Percentiles rank a stretch among this genome's conserved stretches.
phyloP scores from a whole-genome alignment of 1,140 invertebrate genomes.

The Neodiprion lecontei region DNA sequence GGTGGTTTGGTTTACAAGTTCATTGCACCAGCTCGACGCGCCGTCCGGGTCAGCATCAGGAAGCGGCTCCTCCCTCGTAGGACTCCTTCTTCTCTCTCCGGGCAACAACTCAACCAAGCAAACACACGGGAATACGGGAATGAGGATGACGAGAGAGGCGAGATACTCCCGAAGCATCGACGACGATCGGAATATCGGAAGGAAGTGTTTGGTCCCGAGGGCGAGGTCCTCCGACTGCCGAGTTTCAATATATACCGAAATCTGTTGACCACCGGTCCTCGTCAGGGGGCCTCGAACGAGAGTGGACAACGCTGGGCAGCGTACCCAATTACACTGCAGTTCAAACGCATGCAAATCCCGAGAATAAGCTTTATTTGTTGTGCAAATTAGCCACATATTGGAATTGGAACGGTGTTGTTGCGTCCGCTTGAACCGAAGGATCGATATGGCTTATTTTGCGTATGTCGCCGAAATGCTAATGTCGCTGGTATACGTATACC shows the following conservation, averaged over 20 bases:
- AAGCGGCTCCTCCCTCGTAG: background rate
- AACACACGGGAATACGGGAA: too few species aligned
- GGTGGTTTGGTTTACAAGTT: slow-evolving; percentile 51
- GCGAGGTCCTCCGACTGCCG: background rate
- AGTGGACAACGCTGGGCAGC: slow-evolving; percentile 39
- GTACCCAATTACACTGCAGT: slow-evolving; percentile 62
- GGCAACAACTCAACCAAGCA: background rate
- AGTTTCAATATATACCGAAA: background rate
- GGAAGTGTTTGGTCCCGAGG: slow-evolving; percentile 1
- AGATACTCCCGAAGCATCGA: background rate
- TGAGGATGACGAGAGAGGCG: background rate
- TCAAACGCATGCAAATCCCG: slow-evolving; percentile 64
- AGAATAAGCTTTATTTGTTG: slow-evolving; percentile 65
- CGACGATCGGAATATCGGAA: background rate
- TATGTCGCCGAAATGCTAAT: background rate
- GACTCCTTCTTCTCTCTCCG: background rate
- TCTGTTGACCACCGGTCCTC: background rate
- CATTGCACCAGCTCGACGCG: slow-evolving; percentile 38
- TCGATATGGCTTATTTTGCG: background rate
- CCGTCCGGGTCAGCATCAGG: background rate
- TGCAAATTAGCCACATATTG: slow-evolving; percentile 63
- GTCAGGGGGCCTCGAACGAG: background rate
- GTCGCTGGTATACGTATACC: background rate
- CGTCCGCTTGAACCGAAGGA: background rate
- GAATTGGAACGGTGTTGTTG: slow-evolving; percentile 52